Evolutionary conservation across 2,888 invertebrate species (phyloP).

Genomic region (Pelosia muscerda): DNA sequence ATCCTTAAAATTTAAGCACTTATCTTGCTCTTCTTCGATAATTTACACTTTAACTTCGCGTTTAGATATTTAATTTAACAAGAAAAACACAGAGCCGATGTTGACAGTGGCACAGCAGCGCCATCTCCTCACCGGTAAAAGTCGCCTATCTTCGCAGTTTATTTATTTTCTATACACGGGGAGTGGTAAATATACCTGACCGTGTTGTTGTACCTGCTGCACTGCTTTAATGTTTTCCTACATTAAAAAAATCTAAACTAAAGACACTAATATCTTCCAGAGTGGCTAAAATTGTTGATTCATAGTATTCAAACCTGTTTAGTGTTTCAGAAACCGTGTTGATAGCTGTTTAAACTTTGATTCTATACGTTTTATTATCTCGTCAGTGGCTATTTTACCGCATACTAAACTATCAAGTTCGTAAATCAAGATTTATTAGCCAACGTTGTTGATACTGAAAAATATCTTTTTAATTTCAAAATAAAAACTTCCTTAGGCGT

Average conservation of each 20-base stretch:
- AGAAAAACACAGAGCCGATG: no score
- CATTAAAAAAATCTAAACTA: neutral
- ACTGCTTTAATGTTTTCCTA: neutral
- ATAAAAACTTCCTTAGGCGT: no score
- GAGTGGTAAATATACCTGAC: slow-evolving; percentile 16
- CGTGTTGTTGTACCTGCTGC: neutral
- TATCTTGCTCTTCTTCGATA: no score
- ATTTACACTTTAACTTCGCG: no score
- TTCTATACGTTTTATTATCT: slow-evolving; percentile 47
- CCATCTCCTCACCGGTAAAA: no score
- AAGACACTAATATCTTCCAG: neutral
- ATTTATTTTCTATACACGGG: slow-evolving; percentile 27
- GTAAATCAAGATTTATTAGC: slow-evolving; percentile 46
- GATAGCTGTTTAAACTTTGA: slow-evolving; percentile 44
- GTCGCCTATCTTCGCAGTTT: slow-evolving; percentile 29
- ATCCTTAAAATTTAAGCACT: no score
- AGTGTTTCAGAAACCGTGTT: slow-evolving; percentile 42
- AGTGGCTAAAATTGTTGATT: slow-evolving; percentile 9
- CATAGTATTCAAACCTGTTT: slow-evolving; percentile 36
- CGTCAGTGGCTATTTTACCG: slow-evolving; percentile 41
- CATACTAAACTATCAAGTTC: slow-evolving; percentile 42
- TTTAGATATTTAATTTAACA: no score
- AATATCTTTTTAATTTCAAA: slow-evolving; percentile 4
- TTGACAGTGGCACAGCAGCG: no score
- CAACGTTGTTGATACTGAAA: slow-evolving; percentile 13